These are phyloP conservation scores for Girardia tigrina DNA, from an alignment of 2,888 invertebrate genomes.

Conservation along the genomic window DNA sequence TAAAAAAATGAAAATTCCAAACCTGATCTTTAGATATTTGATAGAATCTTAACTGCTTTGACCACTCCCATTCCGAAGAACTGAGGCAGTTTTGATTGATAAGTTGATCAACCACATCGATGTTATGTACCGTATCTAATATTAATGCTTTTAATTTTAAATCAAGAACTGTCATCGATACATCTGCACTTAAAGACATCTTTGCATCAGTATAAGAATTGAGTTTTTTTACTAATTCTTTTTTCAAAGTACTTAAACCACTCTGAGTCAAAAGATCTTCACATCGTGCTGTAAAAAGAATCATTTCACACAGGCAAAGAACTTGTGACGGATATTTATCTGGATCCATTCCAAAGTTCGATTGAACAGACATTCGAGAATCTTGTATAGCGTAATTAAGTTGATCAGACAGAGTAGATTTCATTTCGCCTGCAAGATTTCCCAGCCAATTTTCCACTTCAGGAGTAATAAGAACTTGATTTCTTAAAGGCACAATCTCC, in stretches of 20 bases:
- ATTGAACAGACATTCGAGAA: slow-evolving; percentile 45
- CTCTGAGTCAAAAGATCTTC: slow-evolving; percentile 65
- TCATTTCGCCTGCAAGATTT: slow-evolving; percentile 69
- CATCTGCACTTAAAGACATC: slow-evolving; percentile 47
- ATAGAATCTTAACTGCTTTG: slow-evolving; percentile 68
- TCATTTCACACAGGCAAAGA: slow-evolving; percentile 68
- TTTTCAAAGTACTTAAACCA: slow-evolving; percentile 43
- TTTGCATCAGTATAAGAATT: slow-evolving; percentile 49
- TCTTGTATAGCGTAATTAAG: slow-evolving; percentile 56
- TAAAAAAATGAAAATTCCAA: too few species aligned
- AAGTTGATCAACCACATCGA: slow-evolving; percentile 66
- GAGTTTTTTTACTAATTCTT: slow-evolving; percentile 49
- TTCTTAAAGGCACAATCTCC: slow-evolving; percentile 60
- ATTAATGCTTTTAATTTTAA: slow-evolving; percentile 79
- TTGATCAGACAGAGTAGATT: slow-evolving; percentile 60
- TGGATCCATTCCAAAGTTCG: slow-evolving; percentile 54
- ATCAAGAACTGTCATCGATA: slow-evolving; percentile 55
- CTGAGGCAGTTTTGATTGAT: slow-evolving; percentile 58
- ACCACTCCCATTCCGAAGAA: slow-evolving; percentile 75
- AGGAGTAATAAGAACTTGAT: slow-evolving; percentile 60
- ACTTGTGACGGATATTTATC: slow-evolving; percentile 60
- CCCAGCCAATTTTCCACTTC: slow-evolving; percentile 57
- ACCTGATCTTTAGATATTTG: slow-evolving; percentile 18
- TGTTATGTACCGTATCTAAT: slow-evolving; percentile 79
- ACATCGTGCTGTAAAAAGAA: slow-evolving; percentile 68